Percentiles rank a stretch among this genome's conserved stretches.
Conservation (phyloP, 2,797 vertebrate species). For the Sebastolobus alascanus region DNA sequence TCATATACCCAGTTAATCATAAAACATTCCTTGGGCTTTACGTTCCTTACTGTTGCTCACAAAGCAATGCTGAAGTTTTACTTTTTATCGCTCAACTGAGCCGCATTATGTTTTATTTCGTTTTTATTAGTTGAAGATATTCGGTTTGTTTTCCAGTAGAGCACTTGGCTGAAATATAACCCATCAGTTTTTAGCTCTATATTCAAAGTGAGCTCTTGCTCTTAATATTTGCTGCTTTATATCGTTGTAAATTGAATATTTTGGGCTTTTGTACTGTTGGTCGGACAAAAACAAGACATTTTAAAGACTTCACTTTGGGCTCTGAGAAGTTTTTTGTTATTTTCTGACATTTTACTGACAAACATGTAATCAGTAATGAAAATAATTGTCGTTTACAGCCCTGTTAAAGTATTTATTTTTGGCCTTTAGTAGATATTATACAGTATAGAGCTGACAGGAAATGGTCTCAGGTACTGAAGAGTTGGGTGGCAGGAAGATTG, state of each 20-base stretch:
- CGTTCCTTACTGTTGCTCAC: not conserved
- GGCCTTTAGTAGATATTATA: not conserved
- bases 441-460: too few relatives aligned
- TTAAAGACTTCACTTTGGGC: not conserved
- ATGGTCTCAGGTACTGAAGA: not conserved
- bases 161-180: not conserved
- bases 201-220: not conserved
- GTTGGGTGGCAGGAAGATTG: not conserved
- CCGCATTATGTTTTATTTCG: not conserved
- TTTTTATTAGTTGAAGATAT: constrained; percentile 11
- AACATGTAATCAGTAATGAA: not conserved
- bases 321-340: not conserved
- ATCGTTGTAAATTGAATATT: not conserved
- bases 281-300: not conserved
- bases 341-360: not conserved
- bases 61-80: constrained; percentile 9
- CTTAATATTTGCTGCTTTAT: not conserved
- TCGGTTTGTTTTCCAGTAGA: not conserved
- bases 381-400: not conserved
- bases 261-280: not conserved
- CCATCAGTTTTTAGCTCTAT: not conserved
- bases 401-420: not conserved
- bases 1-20: constrained; percentile 4
- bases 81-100: constrained; percentile 18
- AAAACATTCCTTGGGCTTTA: constrained; percentile 17